A percentile compares a stretch with the other conserved stretches of the same genome.
Evolutionary conservation across 2,888 invertebrate genomes (phyloP).

Genomic region (Choreutis nemorana): DNA sequence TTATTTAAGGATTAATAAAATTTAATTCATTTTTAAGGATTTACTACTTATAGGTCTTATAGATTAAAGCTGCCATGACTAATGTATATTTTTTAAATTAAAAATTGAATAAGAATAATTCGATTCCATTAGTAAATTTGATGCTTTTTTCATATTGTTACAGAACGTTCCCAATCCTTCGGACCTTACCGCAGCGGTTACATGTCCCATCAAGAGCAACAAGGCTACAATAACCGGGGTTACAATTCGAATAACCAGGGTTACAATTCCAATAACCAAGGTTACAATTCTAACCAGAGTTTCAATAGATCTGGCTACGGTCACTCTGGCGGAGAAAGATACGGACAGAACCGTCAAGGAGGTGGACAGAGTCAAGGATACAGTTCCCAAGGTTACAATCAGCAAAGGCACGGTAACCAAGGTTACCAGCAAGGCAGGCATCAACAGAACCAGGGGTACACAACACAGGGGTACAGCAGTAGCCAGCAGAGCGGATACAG

Average conservation of each 20-base stretch:
- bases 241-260: constrained; percentile 9
- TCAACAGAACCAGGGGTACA: constrained; percentile 7
- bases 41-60: too few species aligned
- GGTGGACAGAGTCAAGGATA: background rate
- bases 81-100: too few species aligned
- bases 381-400: constrained; percentile 10
- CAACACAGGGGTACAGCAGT: constrained; percentile 7
- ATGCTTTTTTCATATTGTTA: constrained; percentile 24
- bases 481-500: constrained; percentile 12
- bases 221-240: constrained; percentile 10
- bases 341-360: background rate
- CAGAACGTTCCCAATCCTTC: constrained; percentile 44
- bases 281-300: constrained; percentile 16
- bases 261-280: constrained; percentile 15
- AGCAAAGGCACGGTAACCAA: constrained; percentile 12
- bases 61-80: too few species aligned
- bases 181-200: constrained; percentile 48
- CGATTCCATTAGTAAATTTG: too few species aligned
- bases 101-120: too few species aligned
- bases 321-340: background rate
- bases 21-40: too few species aligned
- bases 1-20: too few species aligned
- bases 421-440: constrained; percentile 4
- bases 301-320: constrained; percentile 7
- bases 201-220: constrained; percentile 16